Percentiles rank a stretch among this genome's conserved stretches.
Evolutionary conservation across 2,888 invertebrate species (phyloP).

Genomic region (Diarsia brunnea): DNA sequence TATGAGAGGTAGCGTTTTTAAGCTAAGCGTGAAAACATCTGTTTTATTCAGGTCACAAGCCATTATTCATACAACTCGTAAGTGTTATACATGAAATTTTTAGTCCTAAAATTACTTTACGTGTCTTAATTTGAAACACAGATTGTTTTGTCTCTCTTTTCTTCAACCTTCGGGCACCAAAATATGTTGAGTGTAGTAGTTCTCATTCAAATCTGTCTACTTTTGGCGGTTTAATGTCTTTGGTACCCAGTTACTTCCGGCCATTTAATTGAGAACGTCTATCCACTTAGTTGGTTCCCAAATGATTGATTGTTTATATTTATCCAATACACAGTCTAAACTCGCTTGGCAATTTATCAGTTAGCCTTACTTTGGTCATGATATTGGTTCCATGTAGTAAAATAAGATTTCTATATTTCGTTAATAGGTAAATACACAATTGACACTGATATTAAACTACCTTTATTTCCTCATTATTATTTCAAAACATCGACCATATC

Average conservation of each 20-base stretch:
- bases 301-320: neutral
- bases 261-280: no score
- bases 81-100: neutral
- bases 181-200: no score
- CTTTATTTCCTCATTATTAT: neutral
- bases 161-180: no score
- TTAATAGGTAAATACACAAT: neutral
- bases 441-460: neutral
- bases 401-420: neutral
- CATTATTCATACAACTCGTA: neutral
- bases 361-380: neutral
- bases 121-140: no score
- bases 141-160: no score
- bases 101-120: neutral
- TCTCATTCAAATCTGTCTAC: no score
- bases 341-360: neutral
- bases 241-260: no score
- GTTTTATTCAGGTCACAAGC: neutral
- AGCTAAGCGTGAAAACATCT: neutral
- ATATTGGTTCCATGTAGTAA: neutral
- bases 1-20: conserved; percentile 65
- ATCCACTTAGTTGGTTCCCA: no score
- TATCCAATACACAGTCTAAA: neutral
- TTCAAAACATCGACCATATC: neutral
- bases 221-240: no score